Evolutionary conservation across 2,113 vertebrate genomes (phyloP).

Genomic region (Girardinichthys multiradiatus): DNA sequence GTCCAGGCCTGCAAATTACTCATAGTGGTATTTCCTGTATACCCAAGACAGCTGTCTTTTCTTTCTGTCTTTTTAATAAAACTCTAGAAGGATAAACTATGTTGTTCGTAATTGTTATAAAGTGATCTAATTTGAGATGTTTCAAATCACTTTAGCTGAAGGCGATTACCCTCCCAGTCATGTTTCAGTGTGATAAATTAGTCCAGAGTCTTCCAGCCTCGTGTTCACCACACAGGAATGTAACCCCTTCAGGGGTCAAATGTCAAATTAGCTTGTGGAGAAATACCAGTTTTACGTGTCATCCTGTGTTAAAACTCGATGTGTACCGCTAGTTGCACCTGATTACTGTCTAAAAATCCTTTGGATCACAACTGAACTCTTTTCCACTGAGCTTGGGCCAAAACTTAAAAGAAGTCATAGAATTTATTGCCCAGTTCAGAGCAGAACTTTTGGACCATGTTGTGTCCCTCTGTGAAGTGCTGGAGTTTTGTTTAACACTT

Average conservation of each 20-base stretch:
- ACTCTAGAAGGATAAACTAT: neutral
- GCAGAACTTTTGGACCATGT: constrained; percentile 5
- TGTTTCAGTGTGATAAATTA: neutral
- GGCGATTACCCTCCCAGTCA: neutral
- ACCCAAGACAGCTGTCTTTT: too few species aligned
- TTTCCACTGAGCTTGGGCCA: constrained; percentile 58
- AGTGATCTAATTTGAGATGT: neutral
- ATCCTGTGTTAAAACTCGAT: constrained; percentile 1
- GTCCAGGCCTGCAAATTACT: too few species aligned
- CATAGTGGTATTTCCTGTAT: neutral
- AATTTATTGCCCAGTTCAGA: constrained; percentile 53
- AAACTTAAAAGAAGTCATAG: constrained; percentile 55
- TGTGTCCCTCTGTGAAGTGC: constrained; percentile 19
- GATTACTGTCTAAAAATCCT: constrained; percentile 49
- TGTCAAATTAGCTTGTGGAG: constrained; percentile 7
- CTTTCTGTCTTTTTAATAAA: too few species aligned
- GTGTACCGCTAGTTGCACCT: neutral
- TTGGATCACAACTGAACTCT: constrained; percentile 58
- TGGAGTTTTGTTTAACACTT: constrained; percentile 23
- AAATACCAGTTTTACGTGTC: neutral
- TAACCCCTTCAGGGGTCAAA: constrained; percentile 25
- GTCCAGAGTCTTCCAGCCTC: neutral
- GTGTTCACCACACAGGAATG: constrained; percentile 36
- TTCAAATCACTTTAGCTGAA: neutral
- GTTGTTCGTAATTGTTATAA: neutral